Conservation (phyloP, 2,888 invertebrate genomes). For the Oeneis ivallda region DNA sequence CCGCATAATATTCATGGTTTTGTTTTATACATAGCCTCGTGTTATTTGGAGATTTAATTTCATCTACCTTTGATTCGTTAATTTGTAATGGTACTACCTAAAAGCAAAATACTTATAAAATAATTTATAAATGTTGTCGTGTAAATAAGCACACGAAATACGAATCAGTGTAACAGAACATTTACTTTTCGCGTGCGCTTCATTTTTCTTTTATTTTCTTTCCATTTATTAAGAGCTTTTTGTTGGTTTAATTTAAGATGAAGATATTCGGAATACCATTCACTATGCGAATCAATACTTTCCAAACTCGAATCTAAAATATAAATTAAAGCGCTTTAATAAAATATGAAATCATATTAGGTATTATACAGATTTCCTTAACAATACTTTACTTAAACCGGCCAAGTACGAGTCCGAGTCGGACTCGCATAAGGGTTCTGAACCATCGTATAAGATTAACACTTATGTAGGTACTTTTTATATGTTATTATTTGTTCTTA, state of each 20-base stretch:
- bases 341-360: no score
- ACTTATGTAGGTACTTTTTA: no score
- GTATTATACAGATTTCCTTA: no score
- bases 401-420: no score
- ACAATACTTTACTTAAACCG: no score
- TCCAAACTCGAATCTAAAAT: constrained; percentile 48
- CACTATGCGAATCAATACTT: constrained; percentile 55
- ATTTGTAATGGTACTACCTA: neutral
- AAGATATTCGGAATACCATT: constrained; percentile 66
- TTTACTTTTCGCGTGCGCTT: constrained; percentile 37
- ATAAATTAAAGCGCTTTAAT: neutral
- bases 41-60: neutral
- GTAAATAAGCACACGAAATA: neutral
- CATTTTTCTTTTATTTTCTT: constrained; percentile 53
- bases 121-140: neutral
- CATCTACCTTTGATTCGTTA: neutral
- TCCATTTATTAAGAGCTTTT: constrained; percentile 66
- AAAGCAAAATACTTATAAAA: neutral
- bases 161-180: no score
- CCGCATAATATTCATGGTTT: neutral
- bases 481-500: no score
- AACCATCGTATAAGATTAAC: no score
- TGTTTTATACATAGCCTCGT: constrained; percentile 1
- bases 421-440: no score
- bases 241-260: constrained; percentile 60